Conservation (phyloP, 2,888 invertebrate genomes). For the Ochlodes sylvanus region DNA sequence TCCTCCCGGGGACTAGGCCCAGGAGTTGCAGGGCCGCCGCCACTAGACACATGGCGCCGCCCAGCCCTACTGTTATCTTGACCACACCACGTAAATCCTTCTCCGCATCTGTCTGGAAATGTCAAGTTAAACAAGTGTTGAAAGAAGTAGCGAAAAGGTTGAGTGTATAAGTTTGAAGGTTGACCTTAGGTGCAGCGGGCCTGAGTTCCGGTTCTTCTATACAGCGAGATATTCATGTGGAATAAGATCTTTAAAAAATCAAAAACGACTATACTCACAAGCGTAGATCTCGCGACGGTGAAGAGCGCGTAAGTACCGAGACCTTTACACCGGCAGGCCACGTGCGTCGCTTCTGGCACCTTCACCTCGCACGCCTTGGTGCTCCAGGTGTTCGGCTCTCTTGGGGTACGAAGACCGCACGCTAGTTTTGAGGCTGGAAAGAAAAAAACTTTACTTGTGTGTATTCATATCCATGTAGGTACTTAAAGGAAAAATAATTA, state of each 20-base stretch:
- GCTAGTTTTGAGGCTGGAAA: slow-evolving; percentile 66
- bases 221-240: too few relatives aligned
- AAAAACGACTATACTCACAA: slow-evolving; percentile 57
- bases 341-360: slow-evolving; percentile 68
- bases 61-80: slow-evolving; percentile 69
- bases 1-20: slow-evolving; percentile 60
- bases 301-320: slow-evolving; percentile 74
- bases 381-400: slow-evolving; percentile 77
- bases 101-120: slow-evolving; percentile 69
- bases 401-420: slow-evolving; percentile 73
- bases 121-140: background rate
- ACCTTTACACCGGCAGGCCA: slow-evolving; percentile 70
- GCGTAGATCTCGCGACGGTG: slow-evolving; percentile 66
- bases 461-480: too few relatives aligned
- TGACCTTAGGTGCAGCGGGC: too few relatives aligned
- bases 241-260: too few relatives aligned
- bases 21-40: slow-evolving; percentile 70
- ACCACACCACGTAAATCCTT: slow-evolving; percentile 72
- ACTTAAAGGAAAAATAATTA: too few relatives aligned
- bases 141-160: too few relatives aligned
- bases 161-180: too few relatives aligned
- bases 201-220: too few relatives aligned
- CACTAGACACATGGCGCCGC: slow-evolving; percentile 73
- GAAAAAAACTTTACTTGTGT: too few relatives aligned
- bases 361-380: slow-evolving; percentile 73